These are phyloP conservation scores for Dicycla oo DNA, from an alignment of 2,888 invertebrate species.

Conservation along the genomic window DNA sequence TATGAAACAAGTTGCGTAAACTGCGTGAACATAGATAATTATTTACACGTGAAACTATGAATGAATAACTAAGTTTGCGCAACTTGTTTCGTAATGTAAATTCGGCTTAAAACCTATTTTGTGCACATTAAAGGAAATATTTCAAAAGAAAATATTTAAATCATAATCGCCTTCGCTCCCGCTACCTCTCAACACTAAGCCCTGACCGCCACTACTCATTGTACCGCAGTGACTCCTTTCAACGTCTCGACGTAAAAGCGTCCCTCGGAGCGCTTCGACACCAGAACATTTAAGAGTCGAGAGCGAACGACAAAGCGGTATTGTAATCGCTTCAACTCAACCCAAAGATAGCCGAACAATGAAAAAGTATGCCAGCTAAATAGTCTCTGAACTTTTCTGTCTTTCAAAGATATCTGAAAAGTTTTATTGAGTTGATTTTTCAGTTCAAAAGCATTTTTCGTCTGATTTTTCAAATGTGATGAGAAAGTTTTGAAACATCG, in stretches of 20 bases:
- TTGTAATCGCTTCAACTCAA: slow-evolving; percentile 62
- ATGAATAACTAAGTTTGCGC: too few species aligned
- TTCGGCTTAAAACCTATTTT: too few species aligned
- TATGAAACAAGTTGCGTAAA: too few species aligned
- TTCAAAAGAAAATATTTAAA: too few species aligned
- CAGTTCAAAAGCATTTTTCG: slow-evolving; percentile 9
- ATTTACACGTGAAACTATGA: too few species aligned
- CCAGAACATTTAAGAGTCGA: slow-evolving; percentile 64
- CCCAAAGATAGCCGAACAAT: slow-evolving; percentile 56
- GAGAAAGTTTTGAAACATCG: slow-evolving; percentile 28
- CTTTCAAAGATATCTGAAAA: slow-evolving; percentile 38
- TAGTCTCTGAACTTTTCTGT: slow-evolving; percentile 38
- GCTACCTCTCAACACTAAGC: slow-evolving; percentile 19
- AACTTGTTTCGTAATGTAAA: too few species aligned
- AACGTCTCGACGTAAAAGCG: slow-evolving; percentile 59
- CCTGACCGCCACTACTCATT: slow-evolving; percentile 49
- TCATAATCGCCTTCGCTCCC: neutral
- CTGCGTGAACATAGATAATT: too few species aligned
- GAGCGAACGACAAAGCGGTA: slow-evolving; percentile 61
- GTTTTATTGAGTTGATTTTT: slow-evolving; percentile 32
- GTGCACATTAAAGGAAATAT: too few species aligned
- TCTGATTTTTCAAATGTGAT: slow-evolving; percentile 16
- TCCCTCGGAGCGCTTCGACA: slow-evolving; percentile 62
- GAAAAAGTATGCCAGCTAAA: slow-evolving; percentile 53
- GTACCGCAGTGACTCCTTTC: slow-evolving; percentile 64